A percentile compares a stretch with the other conserved stretches of the same genome.
Evolutionary conservation across 92 coral and sea anemone genomes (phyloP).

Genomic region (Epizoanthus stellaris): DNA sequence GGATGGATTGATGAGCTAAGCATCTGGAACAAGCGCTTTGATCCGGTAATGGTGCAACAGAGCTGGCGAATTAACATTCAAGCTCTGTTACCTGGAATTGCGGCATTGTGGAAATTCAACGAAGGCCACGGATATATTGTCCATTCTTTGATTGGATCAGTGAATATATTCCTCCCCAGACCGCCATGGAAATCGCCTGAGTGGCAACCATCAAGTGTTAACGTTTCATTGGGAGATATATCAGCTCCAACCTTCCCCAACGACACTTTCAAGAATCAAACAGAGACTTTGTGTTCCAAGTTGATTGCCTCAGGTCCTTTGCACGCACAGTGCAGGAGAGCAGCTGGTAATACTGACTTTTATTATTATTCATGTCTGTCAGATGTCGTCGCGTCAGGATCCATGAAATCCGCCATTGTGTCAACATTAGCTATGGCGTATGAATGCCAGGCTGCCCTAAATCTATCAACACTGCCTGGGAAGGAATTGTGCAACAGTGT

Average conservation of each 20-base stretch:
- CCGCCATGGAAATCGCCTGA: constrained; percentile 70
- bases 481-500: constrained; percentile 59
- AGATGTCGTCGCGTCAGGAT: constrained; percentile 59
- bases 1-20: constrained; percentile 75
- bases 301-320: constrained; percentile 56
- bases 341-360: constrained; percentile 46
- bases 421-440: constrained; percentile 62
- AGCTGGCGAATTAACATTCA: constrained; percentile 49
- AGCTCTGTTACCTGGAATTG: constrained; percentile 32
- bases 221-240: constrained; percentile 36
- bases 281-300: constrained; percentile 46
- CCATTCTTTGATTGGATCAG: constrained; percentile 54
- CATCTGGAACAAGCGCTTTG: constrained; percentile 74
- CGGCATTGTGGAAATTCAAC: constrained; percentile 71
- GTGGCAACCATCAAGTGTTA: constrained; percentile 63
- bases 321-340: constrained; percentile 43
- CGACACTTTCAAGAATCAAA: constrained; percentile 40
- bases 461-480: constrained; percentile 68
- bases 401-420: constrained; percentile 58
- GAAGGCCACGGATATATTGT: constrained; percentile 64
- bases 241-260: constrained; percentile 21
- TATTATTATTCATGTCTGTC: constrained; percentile 60
- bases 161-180: constrained; percentile 55
- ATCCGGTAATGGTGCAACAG: constrained; percentile 51
- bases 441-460: constrained; percentile 59